Base-by-base conservation (phyloP, 92 coral and sea anemone genomes). In the Ricordea florida region DNA sequence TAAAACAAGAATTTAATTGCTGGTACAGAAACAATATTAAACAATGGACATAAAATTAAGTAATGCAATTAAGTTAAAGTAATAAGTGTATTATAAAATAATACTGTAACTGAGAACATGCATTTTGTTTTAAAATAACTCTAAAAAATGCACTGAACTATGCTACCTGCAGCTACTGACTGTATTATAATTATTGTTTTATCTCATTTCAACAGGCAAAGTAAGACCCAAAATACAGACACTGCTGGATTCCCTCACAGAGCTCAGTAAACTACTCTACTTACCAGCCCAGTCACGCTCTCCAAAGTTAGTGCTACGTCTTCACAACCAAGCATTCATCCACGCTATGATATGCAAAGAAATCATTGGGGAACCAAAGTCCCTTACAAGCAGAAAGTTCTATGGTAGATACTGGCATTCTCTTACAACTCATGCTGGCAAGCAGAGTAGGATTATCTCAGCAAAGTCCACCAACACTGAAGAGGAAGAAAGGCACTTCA, bases 301-400 rank as follows among this genome's bases (percentile, higher is more conserved):
- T 42, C 82, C 83, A 55, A 38, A 71, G 10, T 74, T 66, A 18
- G 69, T 87, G 24, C 75, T 87, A 13, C 80, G 92, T 17, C 70
- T 64, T 41, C 76, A 81, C 65, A 81, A 81, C 73, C 86, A 70
- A 61, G 75, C 84, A 56, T 87, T 80, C 68, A 62, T 24, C 63
- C 87, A 86, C 41, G 70, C 83, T 21, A 80, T 86, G 62, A 47
- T 74, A 23, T 68, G 85, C 58, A 75, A 40, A 57, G 56, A 53
- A 31, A 38, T 79, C 37, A 66, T 67, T 24, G 70, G 85, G 68
- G 30, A 66, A 41, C 82, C 72, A 33, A 31, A 50, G 42, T 29
- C 53, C 10, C 16, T 76, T 18, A 76, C 82, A 25, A 49, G 18
- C 62, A 31, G 73, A 32, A 61, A 75, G 18, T 75, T 75, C 48